These are phyloP conservation scores for Archilochus colubris DNA, from an alignment of 2,113 vertebrate species.

Conservation along the genomic window DNA sequence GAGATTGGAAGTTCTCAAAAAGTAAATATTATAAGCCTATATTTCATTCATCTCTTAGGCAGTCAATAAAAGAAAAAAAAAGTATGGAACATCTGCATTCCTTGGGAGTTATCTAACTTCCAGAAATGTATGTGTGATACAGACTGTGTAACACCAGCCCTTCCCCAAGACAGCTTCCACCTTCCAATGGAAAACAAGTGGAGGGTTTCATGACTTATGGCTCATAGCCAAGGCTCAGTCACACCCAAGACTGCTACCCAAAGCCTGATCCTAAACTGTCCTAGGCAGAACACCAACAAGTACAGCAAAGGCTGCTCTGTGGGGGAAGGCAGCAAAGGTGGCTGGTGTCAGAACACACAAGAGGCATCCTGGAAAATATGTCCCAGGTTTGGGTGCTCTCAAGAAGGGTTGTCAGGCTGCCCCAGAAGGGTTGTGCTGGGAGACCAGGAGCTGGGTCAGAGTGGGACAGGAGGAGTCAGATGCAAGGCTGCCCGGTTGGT, in stretches of 20 bases:
- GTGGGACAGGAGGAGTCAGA: fast-evolving
- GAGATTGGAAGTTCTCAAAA: background rate
- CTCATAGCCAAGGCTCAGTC: background rate
- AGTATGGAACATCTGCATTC: background rate
- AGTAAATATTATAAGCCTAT: background rate
- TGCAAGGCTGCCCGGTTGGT: background rate
- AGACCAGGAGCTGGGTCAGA: background rate
- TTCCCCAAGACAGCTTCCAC: background rate
- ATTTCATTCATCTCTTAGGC: background rate
- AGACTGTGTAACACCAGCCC: background rate
- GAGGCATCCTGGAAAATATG: background rate
- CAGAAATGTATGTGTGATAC: background rate
- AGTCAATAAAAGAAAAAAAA: background rate
- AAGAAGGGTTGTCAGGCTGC: background rate
- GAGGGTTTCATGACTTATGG: background rate
- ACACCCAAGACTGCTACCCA: background rate
- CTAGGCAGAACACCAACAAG: background rate
- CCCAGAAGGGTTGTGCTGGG: background rate
- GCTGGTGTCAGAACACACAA: background rate
- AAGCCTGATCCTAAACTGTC: background rate
- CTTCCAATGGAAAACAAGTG: background rate
- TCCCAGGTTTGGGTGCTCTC: background rate
- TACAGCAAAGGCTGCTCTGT: fast-evolving
- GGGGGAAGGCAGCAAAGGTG: background rate
- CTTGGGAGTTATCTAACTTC: background rate